A percentile compares a stretch with the other conserved stretches of the same genome.
Conservation (phyloP, 1,140 invertebrate genomes). For the Schmidtea mediterranea region DNA sequence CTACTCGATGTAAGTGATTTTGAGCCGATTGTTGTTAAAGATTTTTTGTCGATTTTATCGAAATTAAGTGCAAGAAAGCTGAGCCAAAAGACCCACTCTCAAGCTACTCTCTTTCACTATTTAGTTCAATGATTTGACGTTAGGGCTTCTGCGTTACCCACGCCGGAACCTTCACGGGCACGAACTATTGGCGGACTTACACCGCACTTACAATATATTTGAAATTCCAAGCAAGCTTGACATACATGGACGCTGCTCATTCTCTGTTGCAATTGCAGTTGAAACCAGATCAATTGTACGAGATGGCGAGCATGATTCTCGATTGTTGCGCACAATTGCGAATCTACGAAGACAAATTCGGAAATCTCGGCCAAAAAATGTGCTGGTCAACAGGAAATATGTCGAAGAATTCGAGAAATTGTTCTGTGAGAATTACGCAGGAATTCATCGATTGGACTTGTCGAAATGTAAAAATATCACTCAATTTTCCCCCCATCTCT, state of each 20-base stretch:
- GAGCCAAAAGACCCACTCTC: no score
- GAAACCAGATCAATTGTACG: conserved; percentile 43
- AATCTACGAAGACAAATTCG: conserved; percentile 95
- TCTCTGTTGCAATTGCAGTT: conserved; percentile 87
- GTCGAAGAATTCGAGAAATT: conserved; percentile 74
- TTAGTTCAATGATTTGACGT: no score
- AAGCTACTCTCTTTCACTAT: no score
- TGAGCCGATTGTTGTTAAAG: no score
- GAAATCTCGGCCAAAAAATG: conserved; percentile 62
- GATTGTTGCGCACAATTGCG: conserved; percentile 95
- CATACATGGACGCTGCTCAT: conserved; percentile 93
- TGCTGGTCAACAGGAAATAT: conserved; percentile 53
- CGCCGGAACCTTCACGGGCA: no score
- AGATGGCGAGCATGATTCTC: conserved; percentile 90
- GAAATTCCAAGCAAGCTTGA: conserved; percentile 85
- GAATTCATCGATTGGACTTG: conserved; percentile 58
- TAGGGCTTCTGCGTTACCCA: no score
- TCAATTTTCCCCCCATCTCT: conserved; percentile 81
- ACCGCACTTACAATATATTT: conserved; percentile 96
- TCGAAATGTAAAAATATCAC: conserved; percentile 89
- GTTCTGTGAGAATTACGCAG: conserved; percentile 75
- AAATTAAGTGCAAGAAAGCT: no score
- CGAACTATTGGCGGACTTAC: no score
- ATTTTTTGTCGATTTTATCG: no score
- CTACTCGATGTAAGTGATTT: no score